These are phyloP conservation scores for Drosophila yooni DNA, from an alignment of 2,888 invertebrate genomes.

Conservation along the genomic window DNA sequence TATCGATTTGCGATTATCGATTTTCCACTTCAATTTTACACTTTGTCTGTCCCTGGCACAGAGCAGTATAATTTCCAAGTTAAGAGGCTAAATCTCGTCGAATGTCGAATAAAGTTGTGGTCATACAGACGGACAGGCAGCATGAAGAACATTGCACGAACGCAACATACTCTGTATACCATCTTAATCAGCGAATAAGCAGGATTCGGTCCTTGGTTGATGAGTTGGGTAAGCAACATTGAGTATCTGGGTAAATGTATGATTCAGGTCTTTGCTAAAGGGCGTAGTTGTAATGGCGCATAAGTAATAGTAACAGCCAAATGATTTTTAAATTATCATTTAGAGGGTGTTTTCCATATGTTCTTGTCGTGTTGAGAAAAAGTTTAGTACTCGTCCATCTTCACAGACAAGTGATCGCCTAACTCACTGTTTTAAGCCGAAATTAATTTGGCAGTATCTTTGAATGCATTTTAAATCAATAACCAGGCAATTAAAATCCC, in stretches of 20 bases:
- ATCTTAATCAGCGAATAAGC: not conserved
- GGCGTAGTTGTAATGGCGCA: not conserved
- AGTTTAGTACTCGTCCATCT: slow-evolving; percentile 11
- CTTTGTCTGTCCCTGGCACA: not conserved
- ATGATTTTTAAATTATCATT: not conserved
- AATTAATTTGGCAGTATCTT: slow-evolving; percentile 41
- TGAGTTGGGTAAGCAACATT: not conserved
- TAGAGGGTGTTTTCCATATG: not conserved
- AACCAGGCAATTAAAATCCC: slow-evolving; percentile 70
- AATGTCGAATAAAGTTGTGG: not conserved
- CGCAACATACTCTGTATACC: not conserved
- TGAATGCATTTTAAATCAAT: slow-evolving; percentile 62
- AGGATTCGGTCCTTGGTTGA: not conserved
- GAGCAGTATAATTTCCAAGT: not conserved
- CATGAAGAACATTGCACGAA: not conserved
- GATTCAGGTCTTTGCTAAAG: not conserved
- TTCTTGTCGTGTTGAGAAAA: not conserved
- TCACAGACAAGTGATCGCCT: slow-evolving; percentile 11
- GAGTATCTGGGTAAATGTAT: not conserved
- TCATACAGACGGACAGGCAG: not conserved
- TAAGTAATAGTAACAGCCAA: not conserved
- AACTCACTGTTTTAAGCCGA: slow-evolving; percentile 60
- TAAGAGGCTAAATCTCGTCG: not conserved
- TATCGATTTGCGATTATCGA: not conserved
- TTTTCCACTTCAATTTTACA: not conserved